Base-by-base conservation (phyloP, 2,113 vertebrate genomes). In the Ictidomys tridecemlineatus region DNA sequence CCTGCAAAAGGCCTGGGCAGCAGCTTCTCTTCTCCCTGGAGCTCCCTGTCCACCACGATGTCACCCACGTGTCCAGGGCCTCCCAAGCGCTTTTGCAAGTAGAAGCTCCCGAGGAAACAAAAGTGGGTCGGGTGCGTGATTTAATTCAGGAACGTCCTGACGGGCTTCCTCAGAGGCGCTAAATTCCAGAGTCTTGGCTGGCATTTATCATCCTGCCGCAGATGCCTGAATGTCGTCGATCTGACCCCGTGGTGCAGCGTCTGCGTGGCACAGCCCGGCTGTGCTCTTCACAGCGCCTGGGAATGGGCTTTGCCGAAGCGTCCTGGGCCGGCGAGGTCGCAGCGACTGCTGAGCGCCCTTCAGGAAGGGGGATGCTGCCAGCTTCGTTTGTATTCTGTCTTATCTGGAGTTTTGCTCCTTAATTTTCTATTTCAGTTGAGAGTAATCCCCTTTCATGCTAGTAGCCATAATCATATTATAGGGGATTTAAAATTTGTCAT, bases 341-440 rank as follows among this genome's bases (percentile, higher is more conserved):
- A 79, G 69, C 96, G 97, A 97, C 5, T 78, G 94, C 97, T 96
- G 95, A 97, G 58, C 65, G 30, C 39, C 17, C 17, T 88, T 61
- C 96, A 98, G 98, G 98, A 98, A 97, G 92, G 97, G 87, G 93
- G 95, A 85, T 24, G 20, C n/a, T 98, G 85, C 32, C n/a, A 84
- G 18, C 63, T 8, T 82, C 85, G 24, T 79, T 97, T 91, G 80
- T 97, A 76, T 93, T 98, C 97, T 92, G 85, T 78, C 94, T 96
- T 84, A 39, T 37, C 88, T 94, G 30, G 58, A 73, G 78, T 97
- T 95, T 95, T 96, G 84, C 77, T 77, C 26, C 92, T 92, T 92
- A 92, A 94, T 93, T 97, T 98, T 95, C 88, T 92, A 79, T 97
- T 93, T 95, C 85, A 92, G 96, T 94, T 84, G 77, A 2, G 77